Evolutionary conservation across 2,888 invertebrate genomes (phyloP), one percentile per base, ranked within the genome.

Genomic region (Vanessa cardui): DNA sequence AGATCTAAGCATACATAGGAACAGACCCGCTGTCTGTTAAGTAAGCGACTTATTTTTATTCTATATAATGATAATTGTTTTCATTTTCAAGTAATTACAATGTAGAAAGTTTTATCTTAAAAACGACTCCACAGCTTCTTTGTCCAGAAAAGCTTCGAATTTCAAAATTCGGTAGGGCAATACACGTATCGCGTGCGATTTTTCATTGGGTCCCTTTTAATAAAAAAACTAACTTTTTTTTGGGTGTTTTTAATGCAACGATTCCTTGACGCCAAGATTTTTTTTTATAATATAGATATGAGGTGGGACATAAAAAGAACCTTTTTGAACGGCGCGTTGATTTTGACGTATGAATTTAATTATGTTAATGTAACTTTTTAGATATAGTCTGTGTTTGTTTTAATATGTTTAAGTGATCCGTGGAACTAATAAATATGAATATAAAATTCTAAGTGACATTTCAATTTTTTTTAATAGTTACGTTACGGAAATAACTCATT

Each of bases 131-230:
- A 74, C 44, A 21, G 18, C 39, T 74, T 69, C 73, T 61, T 69
- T 75, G 73, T 79, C 72, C 75, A 52, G 74, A 77, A 78, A 75
- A 71, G 79, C 82, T 80, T 86, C 85, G 76, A 80, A 85, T 86
- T 88, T 84, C 83, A 84, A 89, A 89, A 88, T 89, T 83, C 89
- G 84, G 90, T 88, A 89, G 90, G 84, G 83, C 83, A 85, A 82
- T 81, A 81, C 81, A 78, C 77, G 81, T 87, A 87, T 86, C 88
- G 76, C 65, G 76, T 76, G 81, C 81, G 81, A 85, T 85, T 87
- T 85, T 83, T 89, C 88, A 88, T 90, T 89, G 88, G 88, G 62
- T 74, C 81, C 81, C 81, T 84, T 86, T 84, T 79, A 81, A 86
- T 86, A 86, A 84, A 81, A 74, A 54, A 79, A 83, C 81, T 75